These are phyloP conservation scores for Hippopotamus amphibius DNA, from an alignment of 2,113 vertebrate genomes.

Conservation along the genomic window DNA sequence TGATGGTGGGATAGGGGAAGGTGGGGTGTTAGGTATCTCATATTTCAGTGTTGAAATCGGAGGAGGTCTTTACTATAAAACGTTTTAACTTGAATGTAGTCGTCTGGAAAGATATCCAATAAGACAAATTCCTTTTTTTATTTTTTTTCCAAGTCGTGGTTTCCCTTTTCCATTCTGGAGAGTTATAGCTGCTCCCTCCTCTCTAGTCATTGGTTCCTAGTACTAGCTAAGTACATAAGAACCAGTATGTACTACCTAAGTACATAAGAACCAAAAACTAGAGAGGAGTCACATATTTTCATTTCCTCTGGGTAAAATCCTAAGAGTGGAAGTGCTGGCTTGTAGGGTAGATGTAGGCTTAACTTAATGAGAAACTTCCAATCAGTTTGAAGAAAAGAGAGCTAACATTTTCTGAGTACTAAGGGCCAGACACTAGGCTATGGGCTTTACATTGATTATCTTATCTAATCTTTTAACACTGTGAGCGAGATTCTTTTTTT, in stretches of 20 bases:
- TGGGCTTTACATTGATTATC: background rate
- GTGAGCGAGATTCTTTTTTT: background rate
- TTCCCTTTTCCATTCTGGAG: background rate
- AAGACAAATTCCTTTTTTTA: background rate
- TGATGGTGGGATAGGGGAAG: background rate
- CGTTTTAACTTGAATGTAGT: background rate
- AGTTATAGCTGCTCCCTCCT: background rate
- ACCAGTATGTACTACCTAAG: too few relatives aligned
- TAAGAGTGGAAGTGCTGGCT: background rate
- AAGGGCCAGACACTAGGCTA: background rate
- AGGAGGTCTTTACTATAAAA: background rate
- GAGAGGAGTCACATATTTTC: background rate
- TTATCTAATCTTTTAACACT: background rate
- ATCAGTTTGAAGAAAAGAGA: background rate
- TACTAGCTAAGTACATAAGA: too few relatives aligned
- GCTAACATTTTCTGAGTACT: background rate
- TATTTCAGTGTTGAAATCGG: background rate
- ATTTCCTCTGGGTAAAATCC: background rate
- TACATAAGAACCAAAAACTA: too few relatives aligned
- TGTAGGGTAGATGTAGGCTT: background rate
- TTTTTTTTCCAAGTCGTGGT: background rate
- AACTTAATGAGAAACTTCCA: background rate
- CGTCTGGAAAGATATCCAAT: slow-evolving; percentile 33
- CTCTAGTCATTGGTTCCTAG: background rate
- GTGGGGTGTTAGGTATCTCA: background rate